phyloP scores from a whole-genome alignment of 2,888 invertebrate species.

The Chirona hameri region DNA sequence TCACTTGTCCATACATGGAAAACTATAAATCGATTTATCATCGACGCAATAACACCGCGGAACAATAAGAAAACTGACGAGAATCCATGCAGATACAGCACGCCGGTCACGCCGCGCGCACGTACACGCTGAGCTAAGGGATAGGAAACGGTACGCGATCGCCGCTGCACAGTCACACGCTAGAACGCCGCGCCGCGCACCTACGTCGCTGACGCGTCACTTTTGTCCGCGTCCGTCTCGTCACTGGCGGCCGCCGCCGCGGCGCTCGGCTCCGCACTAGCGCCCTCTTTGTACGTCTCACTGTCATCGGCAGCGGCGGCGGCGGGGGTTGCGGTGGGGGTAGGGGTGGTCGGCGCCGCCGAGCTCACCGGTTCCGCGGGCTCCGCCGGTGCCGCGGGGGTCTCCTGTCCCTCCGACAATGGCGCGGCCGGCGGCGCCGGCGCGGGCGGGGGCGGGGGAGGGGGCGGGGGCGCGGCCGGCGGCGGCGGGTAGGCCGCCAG shows the following conservation, averaged over 20 bases:
- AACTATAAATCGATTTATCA: constrained; percentile 26
- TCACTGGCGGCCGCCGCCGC: neutral
- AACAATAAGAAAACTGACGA: constrained; percentile 23
- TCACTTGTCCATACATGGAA: constrained; percentile 28
- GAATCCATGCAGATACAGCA: constrained; percentile 13
- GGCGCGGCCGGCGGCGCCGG: neutral
- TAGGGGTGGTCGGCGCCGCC: neutral
- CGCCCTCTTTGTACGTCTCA: neutral
- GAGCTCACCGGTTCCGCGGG: neutral
- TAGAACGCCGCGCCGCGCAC: neutral
- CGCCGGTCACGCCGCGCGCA: too few species aligned
- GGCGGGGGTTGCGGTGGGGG: neutral
- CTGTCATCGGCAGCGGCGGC: neutral
- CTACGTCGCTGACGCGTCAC: neutral
- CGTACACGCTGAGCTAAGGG: constrained; percentile 11
- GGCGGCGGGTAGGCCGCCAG: neutral
- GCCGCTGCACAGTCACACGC: neutral
- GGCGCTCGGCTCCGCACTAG: neutral
- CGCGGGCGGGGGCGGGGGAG: neutral
- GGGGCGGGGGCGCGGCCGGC: neutral
- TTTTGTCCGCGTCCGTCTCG: neutral
- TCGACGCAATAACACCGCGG: constrained; percentile 10
- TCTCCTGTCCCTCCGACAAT: neutral
- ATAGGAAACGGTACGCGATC: constrained; percentile 2
- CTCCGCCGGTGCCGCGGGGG: neutral